These are phyloP conservation scores for Noctuana brunneofusca DNA, from an alignment of 2,888 invertebrate genomes.

Conservation along the genomic window DNA sequence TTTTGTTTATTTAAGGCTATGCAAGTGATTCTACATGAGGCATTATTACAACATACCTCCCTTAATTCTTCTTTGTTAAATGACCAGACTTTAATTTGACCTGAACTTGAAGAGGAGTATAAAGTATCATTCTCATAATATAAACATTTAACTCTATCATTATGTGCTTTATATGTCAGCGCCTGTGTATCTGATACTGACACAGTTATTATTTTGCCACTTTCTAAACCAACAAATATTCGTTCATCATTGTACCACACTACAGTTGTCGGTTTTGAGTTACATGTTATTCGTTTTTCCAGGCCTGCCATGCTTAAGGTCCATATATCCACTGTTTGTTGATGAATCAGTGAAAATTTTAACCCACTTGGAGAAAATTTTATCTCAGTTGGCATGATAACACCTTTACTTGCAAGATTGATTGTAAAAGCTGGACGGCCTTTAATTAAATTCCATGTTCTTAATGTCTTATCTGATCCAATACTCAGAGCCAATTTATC, in stretches of 20 bases:
- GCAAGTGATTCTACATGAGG: constrained; percentile 89
- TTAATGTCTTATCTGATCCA: constrained; percentile 91
- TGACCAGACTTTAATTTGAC: constrained; percentile 90
- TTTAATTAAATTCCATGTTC: constrained; percentile 97
- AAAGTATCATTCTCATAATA: constrained; percentile 81
- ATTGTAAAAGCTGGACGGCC: constrained; percentile 94
- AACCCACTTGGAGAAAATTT: constrained; percentile 91
- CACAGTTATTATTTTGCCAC: constrained; percentile 86
- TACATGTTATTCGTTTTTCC: constrained; percentile 85
- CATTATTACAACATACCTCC: constrained; percentile 83
- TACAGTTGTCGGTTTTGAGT: constrained; percentile 87
- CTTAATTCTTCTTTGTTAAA: constrained; percentile 61
- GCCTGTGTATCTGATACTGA: constrained; percentile 79
- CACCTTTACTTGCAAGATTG: constrained; percentile 89
- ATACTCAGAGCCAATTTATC: constrained; percentile 94
- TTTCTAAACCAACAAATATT: constrained; percentile 88
- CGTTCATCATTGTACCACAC: constrained; percentile 86
- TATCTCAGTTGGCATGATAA: constrained; percentile 75
- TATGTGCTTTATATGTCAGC: constrained; percentile 80
- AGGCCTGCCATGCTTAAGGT: constrained; percentile 90
- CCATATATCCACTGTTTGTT: constrained; percentile 90
- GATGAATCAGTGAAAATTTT: constrained; percentile 89
- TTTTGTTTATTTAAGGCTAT: no score
- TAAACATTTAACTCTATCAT: constrained; percentile 87
- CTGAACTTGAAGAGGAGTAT: constrained; percentile 90